These are phyloP conservation scores for Paralichthys olivaceus DNA, from an alignment of 2,113 vertebrate species.

Conservation along the genomic window DNA sequence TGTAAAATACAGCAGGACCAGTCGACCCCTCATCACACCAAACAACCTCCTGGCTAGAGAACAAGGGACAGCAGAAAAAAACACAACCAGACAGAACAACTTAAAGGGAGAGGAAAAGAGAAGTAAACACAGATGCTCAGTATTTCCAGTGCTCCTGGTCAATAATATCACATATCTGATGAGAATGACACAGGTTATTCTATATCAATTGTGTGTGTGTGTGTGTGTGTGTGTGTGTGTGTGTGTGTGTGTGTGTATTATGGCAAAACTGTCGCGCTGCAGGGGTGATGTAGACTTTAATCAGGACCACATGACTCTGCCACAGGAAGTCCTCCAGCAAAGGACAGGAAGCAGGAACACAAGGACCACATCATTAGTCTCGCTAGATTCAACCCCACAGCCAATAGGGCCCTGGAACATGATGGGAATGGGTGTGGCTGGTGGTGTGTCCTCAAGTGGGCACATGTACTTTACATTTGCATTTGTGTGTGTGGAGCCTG, in stretches of 20 bases:
- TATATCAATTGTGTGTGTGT: conserved; percentile 69
- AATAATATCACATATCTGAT: conserved; percentile 89
- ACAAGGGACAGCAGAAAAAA: conserved; percentile 56
- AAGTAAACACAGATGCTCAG: conserved; percentile 69
- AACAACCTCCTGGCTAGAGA: conserved; percentile 66
- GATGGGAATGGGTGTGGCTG: conserved; percentile 67
- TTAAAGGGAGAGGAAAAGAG: conserved; percentile 54
- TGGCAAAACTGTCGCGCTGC: conserved; percentile 65
- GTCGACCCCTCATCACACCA: conserved; percentile 56
- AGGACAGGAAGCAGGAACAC: conserved; percentile 84
- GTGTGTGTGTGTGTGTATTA: conserved; percentile 23
- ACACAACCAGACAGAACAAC: conserved; percentile 60
- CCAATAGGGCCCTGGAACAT: conserved; percentile 62
- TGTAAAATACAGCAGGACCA: conserved; percentile 56
- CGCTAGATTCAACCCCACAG: conserved; percentile 61
- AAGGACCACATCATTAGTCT: conserved; percentile 79
- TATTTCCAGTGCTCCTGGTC: conserved; percentile 81
- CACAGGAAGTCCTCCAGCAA: conserved; percentile 89
- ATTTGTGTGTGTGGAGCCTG: conserved; percentile 55
- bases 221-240: conserved; percentile 52
- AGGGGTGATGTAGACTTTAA: conserved; percentile 89
- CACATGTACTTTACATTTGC: conserved; percentile 43
- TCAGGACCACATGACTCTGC: conserved; percentile 91
- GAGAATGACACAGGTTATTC: conserved; percentile 83
- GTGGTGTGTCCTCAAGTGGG: conserved; percentile 41